These are phyloP conservation scores for Melanotaenia nigrans DNA, from an alignment of 2,797 vertebrate species.

Conservation along the genomic window DNA sequence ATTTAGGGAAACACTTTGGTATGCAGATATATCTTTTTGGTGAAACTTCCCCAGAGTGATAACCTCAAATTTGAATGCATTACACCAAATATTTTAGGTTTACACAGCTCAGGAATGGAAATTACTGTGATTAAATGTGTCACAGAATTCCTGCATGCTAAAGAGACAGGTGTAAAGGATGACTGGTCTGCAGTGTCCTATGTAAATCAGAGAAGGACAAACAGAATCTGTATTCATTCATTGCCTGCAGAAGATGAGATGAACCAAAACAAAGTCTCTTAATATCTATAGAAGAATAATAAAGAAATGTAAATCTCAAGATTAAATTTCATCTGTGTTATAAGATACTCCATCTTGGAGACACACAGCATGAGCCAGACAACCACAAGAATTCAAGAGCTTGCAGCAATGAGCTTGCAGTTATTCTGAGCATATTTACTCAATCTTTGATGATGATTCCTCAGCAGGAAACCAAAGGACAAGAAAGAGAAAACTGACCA, in stretches of 20 bases:
- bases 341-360: conserved; percentile 63
- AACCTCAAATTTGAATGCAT: not conserved
- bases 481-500: conserved; percentile 59
- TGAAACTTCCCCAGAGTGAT: not conserved
- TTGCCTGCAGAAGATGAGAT: conserved; percentile 24
- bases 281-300: conserved; percentile 20
- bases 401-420: conserved; percentile 49
- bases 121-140: not conserved
- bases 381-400: conserved; percentile 49
- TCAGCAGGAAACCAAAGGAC: conserved; percentile 46
- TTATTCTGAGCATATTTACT: conserved; percentile 35
- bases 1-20: not conserved
- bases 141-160: conserved; percentile 1
- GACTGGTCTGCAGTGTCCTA: not conserved
- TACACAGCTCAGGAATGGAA: not conserved
- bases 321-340: conserved; percentile 74
- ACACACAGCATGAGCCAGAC: conserved; percentile 63
- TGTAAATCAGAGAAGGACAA: conserved; percentile 20
- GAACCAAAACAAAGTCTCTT: conserved; percentile 56
- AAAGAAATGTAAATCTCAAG: conserved; percentile 38
- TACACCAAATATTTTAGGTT: not conserved
- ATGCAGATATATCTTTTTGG: not conserved
- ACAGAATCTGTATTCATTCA: conserved; percentile 20
- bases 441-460: conserved; percentile 66
- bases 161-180: not conserved